Conservation (phyloP, 1,140 invertebrate species). For the Apis mellifera region Amel_HAv3.1 CM009934.2:8297001-8297500, state of each 20-base stretch:
- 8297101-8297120: conserved; percentile 3
- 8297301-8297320: background rate
- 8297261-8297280: background rate
- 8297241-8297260: background rate
- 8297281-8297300: background rate
- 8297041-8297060: background rate
- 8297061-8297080: background rate
- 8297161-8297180: background rate
- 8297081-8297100: background rate
- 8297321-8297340: background rate
- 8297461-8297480: conserved; percentile 40
- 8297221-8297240: no score
- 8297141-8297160: background rate
- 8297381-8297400: conserved; percentile 42
- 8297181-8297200: background rate
- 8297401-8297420: conserved; percentile 51
- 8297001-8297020: background rate
- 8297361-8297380: conserved; percentile 4
- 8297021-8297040: conserved; percentile 1
- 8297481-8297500: background rate
- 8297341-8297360: conserved; percentile 17
- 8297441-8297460: conserved; percentile 43
- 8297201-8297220: no score
- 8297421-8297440: conserved; percentile 53
- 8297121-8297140: no score